Base-by-base conservation (phyloP, 1,140 invertebrate species). In the Meloidogyne hapla region DNA sequence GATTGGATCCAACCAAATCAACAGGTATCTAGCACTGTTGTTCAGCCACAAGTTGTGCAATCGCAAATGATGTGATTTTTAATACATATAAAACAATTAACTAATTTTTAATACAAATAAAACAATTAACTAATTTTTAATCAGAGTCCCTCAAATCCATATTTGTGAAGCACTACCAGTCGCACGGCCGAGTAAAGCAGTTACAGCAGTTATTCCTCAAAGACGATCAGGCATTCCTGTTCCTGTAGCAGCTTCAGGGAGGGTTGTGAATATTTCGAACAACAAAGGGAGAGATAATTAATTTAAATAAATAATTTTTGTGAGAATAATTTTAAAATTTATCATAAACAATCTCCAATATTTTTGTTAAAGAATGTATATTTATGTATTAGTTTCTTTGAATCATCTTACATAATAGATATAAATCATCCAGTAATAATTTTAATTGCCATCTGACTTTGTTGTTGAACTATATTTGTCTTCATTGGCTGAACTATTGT, bases 91-190 rank as follows among this genome's bases (percentile, higher is more conserved):
- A 33, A 33, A 6, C 33, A 4, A 33, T 33, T 6, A 33, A 33
- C 9, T 8, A 33, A 33, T 56, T n/a, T 56, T 56, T 56, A n/a
- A n/a, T n/a, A 33, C 9, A 33, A 6, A 6, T 33, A 33, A 33
- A 33, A 6, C 33, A 4, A 33, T 33, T 6, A 33, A 33, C 9
- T 8, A 33, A 15, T n/a, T 56, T 21, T 56, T 56, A 15, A n/a
- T n/a, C 8, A 56, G 48, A 5, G n/a, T 5, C 8, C 48, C 18
- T n/a, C 48, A 56, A 56, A 56, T 56, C 6, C 48, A 56, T n/a
- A 56, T 56, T 56, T 56, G 48, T n/a, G 18, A 56, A 56, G 48
- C 48, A n/a, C n/a, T 56, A 56, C 48, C 48, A 56, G n/a, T 56
- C 18, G 48, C 48, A 5, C 48, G 48, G 18, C 18, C 18, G 1